Percentiles rank a stretch among this genome's conserved stretches.
phyloP scores from a whole-genome alignment of 2,888 invertebrate species.

The Volucella inflata region DNA sequence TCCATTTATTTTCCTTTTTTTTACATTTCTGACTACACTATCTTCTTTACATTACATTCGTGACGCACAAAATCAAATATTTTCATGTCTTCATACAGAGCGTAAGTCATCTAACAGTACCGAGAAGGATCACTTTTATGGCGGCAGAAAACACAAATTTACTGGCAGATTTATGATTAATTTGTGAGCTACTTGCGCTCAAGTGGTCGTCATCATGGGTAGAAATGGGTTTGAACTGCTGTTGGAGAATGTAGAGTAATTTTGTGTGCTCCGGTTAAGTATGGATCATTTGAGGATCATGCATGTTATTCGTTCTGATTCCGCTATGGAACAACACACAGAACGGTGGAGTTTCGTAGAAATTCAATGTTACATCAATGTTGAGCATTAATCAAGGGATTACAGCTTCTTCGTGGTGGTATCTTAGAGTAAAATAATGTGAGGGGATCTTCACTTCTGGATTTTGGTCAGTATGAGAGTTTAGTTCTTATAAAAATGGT shows the following conservation, averaged over 20 bases:
- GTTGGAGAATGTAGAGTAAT: slow-evolving; percentile 30
- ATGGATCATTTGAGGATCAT: slow-evolving; percentile 17
- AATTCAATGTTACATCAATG: slow-evolving; percentile 31
- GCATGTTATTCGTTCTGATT: slow-evolving; percentile 35
- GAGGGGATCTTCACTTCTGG: slow-evolving; percentile 2
- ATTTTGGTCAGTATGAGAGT: background rate
- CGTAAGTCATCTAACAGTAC: background rate
- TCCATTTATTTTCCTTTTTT: background rate
- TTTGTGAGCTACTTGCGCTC: slow-evolving; percentile 18
- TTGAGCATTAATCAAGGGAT: slow-evolving; percentile 55
- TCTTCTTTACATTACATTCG: slow-evolving; percentile 31
- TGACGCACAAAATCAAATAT: slow-evolving; percentile 12
- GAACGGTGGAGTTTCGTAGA: slow-evolving; percentile 1
- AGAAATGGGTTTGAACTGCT: background rate
- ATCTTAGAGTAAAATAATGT: slow-evolving; percentile 1
- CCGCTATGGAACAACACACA: slow-evolving; percentile 34
- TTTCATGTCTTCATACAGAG: too few relatives aligned
- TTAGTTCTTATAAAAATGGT: background rate
- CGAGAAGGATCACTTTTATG: background rate
- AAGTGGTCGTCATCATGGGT: slow-evolving; percentile 23
- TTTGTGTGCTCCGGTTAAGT: slow-evolving; percentile 20
- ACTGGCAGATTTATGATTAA: slow-evolving; percentile 47
- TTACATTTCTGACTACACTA: background rate
- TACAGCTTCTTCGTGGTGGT: slow-evolving; percentile 38
- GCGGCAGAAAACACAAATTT: background rate